A percentile compares a stretch with the other conserved stretches of the same genome.
These are phyloP conservation scores for Tipula vernalis DNA, from an alignment of 2,888 invertebrate genomes.

Conservation along the genomic window DNA sequence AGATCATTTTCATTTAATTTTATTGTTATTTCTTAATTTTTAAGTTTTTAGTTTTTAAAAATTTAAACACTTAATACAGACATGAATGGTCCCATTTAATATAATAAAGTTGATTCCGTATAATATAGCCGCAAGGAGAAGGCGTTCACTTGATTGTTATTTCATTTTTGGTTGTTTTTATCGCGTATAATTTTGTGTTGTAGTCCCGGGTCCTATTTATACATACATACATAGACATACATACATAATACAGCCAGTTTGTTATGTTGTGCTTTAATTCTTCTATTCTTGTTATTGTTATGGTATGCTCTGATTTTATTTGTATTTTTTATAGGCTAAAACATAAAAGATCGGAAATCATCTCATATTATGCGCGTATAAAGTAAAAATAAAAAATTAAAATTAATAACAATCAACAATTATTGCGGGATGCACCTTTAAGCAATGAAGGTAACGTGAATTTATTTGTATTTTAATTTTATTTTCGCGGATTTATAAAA, in stretches of 20 bases:
- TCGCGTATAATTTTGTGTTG: not conserved
- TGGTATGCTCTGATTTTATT: not conserved
- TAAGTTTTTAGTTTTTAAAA: not conserved
- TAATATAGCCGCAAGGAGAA: constrained; percentile 1
- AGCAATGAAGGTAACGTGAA: not conserved
- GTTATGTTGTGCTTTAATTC: not conserved
- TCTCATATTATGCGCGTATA: not conserved
- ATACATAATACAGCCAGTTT: not conserved
- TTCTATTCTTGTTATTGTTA: not conserved
- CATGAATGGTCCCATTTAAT: constrained; percentile 8
- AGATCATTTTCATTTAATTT: not conserved
- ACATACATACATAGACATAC: not conserved
- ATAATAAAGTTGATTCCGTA: not conserved
- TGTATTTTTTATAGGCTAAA: not conserved
- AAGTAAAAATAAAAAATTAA: not conserved
- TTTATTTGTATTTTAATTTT: not conserved
- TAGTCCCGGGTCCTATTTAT: not conserved
- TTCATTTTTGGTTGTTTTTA: not conserved
- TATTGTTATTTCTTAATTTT: not conserved
- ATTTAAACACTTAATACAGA: constrained; percentile 9
- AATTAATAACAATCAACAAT: constrained; percentile 6
- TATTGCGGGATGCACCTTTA: constrained; percentile 7
- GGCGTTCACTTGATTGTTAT: not conserved
- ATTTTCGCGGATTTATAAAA: not conserved
- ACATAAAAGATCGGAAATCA: not conserved